Percentiles rank a stretch among this genome's conserved stretches.
These are phyloP conservation scores for Heliconius hermathena DNA, from an alignment of 1,140 invertebrate species.

Conservation along the genomic window DNA sequence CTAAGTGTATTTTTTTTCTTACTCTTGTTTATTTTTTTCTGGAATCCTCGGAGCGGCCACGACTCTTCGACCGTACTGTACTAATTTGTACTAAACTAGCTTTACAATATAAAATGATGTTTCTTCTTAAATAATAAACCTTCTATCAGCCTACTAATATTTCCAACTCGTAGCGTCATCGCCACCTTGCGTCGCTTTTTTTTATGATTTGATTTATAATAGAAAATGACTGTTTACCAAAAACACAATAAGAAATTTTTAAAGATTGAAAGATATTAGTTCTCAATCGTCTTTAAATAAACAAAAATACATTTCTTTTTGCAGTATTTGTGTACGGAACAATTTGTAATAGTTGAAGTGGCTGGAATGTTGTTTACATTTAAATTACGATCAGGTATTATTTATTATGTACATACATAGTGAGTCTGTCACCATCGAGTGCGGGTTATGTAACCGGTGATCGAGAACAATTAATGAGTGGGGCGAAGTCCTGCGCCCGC, in stretches of 20 bases:
- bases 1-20: too few relatives aligned
- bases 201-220: too few relatives aligned
- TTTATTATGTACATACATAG: not conserved
- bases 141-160: too few relatives aligned
- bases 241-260: not conserved
- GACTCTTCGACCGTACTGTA: too few relatives aligned
- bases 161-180: not conserved
- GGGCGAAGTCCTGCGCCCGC: not conserved
- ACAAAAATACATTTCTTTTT: too few relatives aligned
- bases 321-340: not conserved
- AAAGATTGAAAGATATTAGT: too few relatives aligned
- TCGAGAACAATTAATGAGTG: constrained; percentile 4
- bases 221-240: too few relatives aligned
- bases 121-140: too few relatives aligned
- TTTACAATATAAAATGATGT: not conserved
- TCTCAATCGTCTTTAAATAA: too few relatives aligned
- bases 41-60: too few relatives aligned
- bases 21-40: too few relatives aligned
- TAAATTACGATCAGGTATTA: not conserved
- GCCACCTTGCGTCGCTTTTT: not conserved
- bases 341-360: not conserved
- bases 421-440: not conserved
- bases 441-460: not conserved
- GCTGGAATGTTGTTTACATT: constrained; percentile 2
- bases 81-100: not conserved